Evolutionary conservation across 2,797 vertebrate species (phyloP), one percentile per base, ranked within the genome.

Genomic region (Acipenser ruthenus): DNA sequence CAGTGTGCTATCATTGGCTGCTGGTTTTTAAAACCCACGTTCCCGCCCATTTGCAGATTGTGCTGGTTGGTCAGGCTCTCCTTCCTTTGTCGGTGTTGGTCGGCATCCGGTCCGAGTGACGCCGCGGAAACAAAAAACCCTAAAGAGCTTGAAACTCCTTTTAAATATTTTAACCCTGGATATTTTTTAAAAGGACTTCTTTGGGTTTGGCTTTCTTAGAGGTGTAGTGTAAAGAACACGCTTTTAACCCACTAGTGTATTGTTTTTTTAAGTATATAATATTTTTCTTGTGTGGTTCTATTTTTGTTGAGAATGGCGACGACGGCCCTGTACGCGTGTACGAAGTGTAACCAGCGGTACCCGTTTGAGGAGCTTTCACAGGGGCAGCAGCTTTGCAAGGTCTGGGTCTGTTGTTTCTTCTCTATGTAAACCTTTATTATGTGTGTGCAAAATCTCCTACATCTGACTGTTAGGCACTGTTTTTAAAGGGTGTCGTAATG

Each of bases 361-460:
- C 96, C 95, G 12, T 98, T 98, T 83, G 96, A 97, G 84, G 96
- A 98, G 89, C 93, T 98, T 75, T 96, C 94, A 69, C 94, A 97
- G 87, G 96, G 96, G 75, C 95, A 97, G 84, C 96, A 98, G 84
- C 90, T 98, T 70, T 98, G 95, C 88, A 97, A 98, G 95, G 95
- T 96, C 67, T 78, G 80, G 63, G 68, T 64, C 9, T 63, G 65
- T 1, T 18, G 1, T 52, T 70, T 68, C 68, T 51, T 66, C 62
- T 67, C 12, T 65, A 7, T 59, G 12, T 66, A 37, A 37, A 37
- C 37, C 37, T 18, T 18, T 37, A 37, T 37, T 37, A 37, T 37
- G 5, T 4, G 5, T 5, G 37, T 37, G 3, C 37, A 37, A 5
- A 37, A 5, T 37, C 37, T 4, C 37, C 37, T 37, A 37, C 37